phyloP scores from a whole-genome alignment of 2,113 vertebrate genomes.

The Tapirus terrestris region DNA sequence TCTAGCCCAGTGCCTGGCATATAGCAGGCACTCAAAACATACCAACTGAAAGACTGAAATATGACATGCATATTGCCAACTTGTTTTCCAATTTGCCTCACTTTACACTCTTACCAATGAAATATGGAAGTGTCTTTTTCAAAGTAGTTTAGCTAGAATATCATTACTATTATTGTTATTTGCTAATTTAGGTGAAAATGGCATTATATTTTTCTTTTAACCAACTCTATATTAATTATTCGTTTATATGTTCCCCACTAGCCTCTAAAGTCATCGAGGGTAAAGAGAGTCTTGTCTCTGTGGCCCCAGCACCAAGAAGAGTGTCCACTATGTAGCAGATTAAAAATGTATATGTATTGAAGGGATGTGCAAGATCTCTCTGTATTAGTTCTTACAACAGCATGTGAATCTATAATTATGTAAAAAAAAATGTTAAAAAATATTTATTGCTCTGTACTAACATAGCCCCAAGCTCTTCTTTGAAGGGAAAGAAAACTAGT shows the following conservation, averaged over 20 bases:
- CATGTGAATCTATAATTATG: not conserved
- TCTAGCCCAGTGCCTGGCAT: not conserved
- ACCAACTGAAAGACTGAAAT: not conserved
- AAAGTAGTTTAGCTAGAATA: not conserved
- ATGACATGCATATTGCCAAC: not conserved
- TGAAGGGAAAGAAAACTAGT: not conserved
- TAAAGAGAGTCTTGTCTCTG: not conserved
- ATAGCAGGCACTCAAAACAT: not conserved
- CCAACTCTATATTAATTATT: not conserved
- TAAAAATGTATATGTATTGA: not conserved
- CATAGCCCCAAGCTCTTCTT: not conserved
- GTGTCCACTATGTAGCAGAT: not conserved
- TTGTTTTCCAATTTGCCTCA: not conserved
- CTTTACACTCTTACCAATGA: not conserved
- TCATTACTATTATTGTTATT: not conserved
- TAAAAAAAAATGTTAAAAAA: not conserved
- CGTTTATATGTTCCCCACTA: not conserved
- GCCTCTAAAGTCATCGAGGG: not conserved
- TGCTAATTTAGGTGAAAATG: not conserved
- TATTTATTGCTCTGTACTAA: not conserved
- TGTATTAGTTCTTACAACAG: not conserved
- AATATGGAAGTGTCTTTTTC: not conserved
- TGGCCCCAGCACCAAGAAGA: not conserved
- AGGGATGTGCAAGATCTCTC: not conserved
- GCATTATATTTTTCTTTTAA: not conserved